phyloP scores from a whole-genome alignment of 2,113 vertebrate species.

The Tapirus terrestris region DNA sequence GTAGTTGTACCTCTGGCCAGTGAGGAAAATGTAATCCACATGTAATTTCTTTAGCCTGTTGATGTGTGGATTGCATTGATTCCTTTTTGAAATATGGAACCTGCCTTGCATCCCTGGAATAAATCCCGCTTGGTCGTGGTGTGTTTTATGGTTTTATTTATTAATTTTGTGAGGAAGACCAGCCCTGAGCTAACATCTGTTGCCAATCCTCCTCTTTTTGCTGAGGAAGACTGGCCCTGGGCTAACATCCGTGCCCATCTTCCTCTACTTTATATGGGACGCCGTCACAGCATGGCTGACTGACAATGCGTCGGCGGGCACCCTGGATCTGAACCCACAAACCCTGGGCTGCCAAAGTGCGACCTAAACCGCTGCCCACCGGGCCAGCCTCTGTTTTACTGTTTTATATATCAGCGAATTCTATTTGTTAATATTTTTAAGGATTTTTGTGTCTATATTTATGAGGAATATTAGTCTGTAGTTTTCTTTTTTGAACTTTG shows the following conservation, averaged over 20 bases:
- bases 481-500: background rate
- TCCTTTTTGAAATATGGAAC: background rate
- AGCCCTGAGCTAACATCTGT: too few species aligned
- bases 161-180: too few species aligned
- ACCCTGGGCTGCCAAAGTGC: too few species aligned
- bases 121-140: background rate
- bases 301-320: too few species aligned
- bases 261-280: too few species aligned
- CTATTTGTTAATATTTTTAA: background rate
- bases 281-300: too few species aligned
- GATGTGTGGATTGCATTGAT: background rate
- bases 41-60: background rate
- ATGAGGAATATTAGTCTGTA: background rate
- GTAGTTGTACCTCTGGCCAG: background rate
- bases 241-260: too few species aligned
- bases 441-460: background rate
- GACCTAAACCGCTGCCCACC: too few species aligned
- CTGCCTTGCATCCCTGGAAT: background rate
- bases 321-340: too few species aligned
- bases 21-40: background rate
- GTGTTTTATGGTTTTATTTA: background rate
- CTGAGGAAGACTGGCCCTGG: too few species aligned
- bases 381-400: background rate
- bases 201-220: too few species aligned
- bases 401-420: background rate